Base-by-base conservation (phyloP, 2,113 vertebrate species). In the Archocentrus centrarchus region DNA sequence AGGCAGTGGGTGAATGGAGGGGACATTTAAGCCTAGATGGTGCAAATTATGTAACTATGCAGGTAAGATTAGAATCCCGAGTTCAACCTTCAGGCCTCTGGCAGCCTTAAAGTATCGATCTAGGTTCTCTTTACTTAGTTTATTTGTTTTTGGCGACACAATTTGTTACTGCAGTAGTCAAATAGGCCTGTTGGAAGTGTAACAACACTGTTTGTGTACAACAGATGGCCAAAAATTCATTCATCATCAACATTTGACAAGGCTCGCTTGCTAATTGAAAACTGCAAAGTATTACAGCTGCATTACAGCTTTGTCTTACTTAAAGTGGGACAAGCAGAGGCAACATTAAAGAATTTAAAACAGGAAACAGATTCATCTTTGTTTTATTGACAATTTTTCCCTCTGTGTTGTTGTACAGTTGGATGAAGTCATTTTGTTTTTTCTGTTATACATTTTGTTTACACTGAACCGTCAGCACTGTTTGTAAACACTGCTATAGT, bases 31-130 rank as follows among this genome's bases (percentile, higher is more conserved):
- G 15, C 24, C 64, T 70, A 20, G 1, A 50, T 70, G 66, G 15
- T 70, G 17, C 15, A 70, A 0, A 10, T 11, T 11, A 18, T 9
- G 5, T 15, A 47, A 5, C 8, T 47, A 13, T 53, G 15, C 0
- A 20, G 44, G 10, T 70, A 0, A 70, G 0, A 53, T 30, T 50
- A 30, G 44, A 27, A 70, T 53, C 15, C 24, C 10, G 32, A 15
- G 66, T 44, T 70, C 30, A 73, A 32, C 24, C 44, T 73, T 0
- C 68, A 13, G 47, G 68, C 47, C 27, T 1, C 27, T 73, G 27
- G 3, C 17, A 10, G 20, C 11, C 66, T 32, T 53, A 7, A 50
- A 70, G 20, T 32, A 73, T 47, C 50, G 44, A 53, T 53, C 30
- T 30, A 53, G 0, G 27, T 53, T 53, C 27, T 53, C 44, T 73